Evolutionary conservation across 1,140 invertebrate species (phyloP).

Genomic region (Piezodorus guildinii): DNA sequence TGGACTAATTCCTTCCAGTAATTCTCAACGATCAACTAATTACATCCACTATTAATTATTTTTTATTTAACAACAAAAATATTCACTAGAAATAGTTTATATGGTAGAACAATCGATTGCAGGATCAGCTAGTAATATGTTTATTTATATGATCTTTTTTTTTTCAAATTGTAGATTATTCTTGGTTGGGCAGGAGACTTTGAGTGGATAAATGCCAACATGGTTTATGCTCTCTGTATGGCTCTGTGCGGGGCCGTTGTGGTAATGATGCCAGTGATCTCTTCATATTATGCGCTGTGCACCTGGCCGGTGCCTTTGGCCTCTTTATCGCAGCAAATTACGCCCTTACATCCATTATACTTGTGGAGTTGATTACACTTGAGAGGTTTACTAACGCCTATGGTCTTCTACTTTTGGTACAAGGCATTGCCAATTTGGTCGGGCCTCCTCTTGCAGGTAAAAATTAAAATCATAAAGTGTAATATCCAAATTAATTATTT

Average conservation of each 20-base stretch:
- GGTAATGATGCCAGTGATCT: conserved; percentile 52
- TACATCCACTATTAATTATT: no score
- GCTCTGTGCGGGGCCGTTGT: conserved; percentile 58
- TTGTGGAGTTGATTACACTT: conserved; percentile 71
- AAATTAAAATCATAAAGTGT: no score
- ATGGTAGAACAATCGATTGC: no score
- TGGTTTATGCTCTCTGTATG: conserved; percentile 71
- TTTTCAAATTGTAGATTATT: conserved; percentile 50
- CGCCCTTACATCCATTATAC: conserved; percentile 71
- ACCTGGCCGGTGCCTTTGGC: conserved; percentile 61
- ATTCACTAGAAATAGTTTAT: no score
- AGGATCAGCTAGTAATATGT: no score
- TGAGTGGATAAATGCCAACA: conserved; percentile 55
- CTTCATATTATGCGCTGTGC: conserved; percentile 48
- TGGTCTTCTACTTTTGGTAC: conserved; percentile 72
- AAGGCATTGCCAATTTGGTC: conserved; percentile 76
- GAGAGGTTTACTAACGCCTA: conserved; percentile 85
- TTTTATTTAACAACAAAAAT: no score
- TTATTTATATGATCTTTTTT: no score
- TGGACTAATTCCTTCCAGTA: no score
- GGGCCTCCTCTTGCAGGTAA: conserved; percentile 76
- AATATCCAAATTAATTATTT: no score
- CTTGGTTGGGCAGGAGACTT: conserved; percentile 79
- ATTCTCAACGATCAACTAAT: no score
- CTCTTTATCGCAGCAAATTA: conserved; percentile 80